phyloP scores from a whole-genome alignment of 2,797 vertebrate species.

The Periophthalmus magnuspinnatus region DNA sequence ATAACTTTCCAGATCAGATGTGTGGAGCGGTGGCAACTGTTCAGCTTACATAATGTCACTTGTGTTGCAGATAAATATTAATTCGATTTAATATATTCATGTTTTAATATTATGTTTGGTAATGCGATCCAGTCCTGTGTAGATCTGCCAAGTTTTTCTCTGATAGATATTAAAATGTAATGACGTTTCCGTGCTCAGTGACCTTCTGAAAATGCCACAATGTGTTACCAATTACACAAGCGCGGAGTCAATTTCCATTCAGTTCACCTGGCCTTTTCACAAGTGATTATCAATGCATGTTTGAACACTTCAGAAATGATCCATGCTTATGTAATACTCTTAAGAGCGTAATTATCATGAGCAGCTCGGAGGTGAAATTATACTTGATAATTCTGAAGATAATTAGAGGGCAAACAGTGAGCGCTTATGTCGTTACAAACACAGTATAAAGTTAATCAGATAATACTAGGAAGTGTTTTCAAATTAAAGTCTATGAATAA shows the following conservation, averaged over 20 bases:
- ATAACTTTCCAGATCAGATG: no score
- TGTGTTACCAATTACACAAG: not conserved
- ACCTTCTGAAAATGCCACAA: slow-evolving; percentile 1
- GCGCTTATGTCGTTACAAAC: not conserved
- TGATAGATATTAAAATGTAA: not conserved
- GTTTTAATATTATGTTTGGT: not conserved
- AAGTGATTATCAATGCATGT: not conserved
- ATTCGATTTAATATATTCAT: not conserved
- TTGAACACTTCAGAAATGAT: not conserved
- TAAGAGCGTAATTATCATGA: not conserved
- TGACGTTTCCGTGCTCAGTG: slow-evolving; percentile 1
- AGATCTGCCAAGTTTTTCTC: not conserved
- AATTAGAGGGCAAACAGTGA: not conserved
- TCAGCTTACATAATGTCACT: no score
- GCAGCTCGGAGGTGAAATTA: no score
- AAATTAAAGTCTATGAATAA: no score
- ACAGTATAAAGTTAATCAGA: no score
- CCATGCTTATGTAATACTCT: not conserved
- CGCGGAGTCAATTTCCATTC: not conserved
- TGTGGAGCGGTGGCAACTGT: no score
- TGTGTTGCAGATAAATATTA: not conserved
- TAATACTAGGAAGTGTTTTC: no score
- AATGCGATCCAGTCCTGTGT: not conserved
- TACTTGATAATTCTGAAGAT: not conserved
- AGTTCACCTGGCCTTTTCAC: not conserved